Conservation (phyloP, 2,888 invertebrate genomes). For the Ommatoiulus sabulosus region DNA sequence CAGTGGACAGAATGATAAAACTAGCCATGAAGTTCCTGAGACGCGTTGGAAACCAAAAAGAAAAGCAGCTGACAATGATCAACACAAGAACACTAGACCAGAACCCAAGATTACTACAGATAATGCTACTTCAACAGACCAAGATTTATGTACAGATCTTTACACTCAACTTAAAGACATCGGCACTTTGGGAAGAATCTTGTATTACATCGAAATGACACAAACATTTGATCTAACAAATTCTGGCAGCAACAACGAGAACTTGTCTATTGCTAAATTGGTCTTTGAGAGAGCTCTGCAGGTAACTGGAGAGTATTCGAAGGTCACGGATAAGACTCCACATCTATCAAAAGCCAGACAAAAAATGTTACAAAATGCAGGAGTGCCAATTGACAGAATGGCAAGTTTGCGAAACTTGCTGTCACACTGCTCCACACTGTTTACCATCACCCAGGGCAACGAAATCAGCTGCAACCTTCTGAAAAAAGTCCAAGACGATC, state of each 20-base stretch:
- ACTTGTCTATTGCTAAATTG: background rate
- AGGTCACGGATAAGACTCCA: background rate
- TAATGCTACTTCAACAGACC: background rate
- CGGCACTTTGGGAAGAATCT: background rate
- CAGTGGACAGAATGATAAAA: background rate
- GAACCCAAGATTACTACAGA: background rate
- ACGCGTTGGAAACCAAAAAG: no score
- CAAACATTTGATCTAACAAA: background rate
- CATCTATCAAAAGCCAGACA: background rate
- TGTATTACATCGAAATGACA: background rate
- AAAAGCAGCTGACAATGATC: background rate
- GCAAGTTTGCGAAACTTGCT: background rate
- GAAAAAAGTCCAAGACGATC: background rate
- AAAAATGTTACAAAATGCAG: background rate
- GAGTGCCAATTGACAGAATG: background rate
- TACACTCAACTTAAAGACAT: background rate
- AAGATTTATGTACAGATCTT: background rate
- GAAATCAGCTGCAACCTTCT: background rate
- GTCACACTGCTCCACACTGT: background rate
- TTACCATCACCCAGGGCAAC: background rate
- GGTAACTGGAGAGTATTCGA: background rate
- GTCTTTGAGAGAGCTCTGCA: constrained; percentile 2
- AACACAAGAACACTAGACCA: background rate
- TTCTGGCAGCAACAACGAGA: background rate
- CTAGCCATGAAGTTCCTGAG: background rate